Percentiles rank a stretch among this genome's conserved stretches.
These are phyloP conservation scores for Botia almorhae DNA, from an alignment of 2,797 vertebrate species.

Conservation along the genomic window DNA sequence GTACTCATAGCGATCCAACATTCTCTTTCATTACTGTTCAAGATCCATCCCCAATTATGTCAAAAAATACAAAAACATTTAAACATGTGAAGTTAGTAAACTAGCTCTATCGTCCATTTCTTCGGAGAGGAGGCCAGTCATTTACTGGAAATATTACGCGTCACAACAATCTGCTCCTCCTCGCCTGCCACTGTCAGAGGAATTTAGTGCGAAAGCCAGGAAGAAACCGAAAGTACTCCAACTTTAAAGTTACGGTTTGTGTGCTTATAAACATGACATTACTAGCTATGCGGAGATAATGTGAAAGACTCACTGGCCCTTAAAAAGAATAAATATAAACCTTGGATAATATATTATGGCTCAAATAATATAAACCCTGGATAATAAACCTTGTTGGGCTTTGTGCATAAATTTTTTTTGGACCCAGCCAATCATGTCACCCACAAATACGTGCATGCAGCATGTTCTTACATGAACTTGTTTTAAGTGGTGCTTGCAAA, in stretches of 20 bases:
- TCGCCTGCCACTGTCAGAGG: constrained; percentile 8
- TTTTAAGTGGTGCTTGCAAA: not conserved
- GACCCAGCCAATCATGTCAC: not conserved
- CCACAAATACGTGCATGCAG: not conserved
- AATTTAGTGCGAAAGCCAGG: constrained; percentile 9
- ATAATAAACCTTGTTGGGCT: not conserved
- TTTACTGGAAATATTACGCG: constrained; percentile 43
- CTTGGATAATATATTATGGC: no score
- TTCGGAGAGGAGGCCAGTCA: constrained; percentile 17
- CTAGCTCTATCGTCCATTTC: constrained; percentile 18
- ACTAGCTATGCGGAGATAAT: not conserved
- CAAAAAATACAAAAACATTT: not conserved
- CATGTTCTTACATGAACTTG: no score
- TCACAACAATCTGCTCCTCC: constrained; percentile 43
- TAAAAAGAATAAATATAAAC: not conserved
- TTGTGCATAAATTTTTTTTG: not conserved
- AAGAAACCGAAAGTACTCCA: constrained; percentile 18
- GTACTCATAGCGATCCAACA: not conserved
- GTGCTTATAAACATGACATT: not conserved
- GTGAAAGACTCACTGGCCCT: not conserved
- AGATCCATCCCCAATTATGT: not conserved
- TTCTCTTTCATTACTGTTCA: not conserved
- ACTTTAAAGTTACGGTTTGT: not conserved
- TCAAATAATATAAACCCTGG: no score
- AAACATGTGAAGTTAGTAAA: not conserved